Conservation (phyloP, 2,113 vertebrate species). For the Pao palembangensis region DNA sequence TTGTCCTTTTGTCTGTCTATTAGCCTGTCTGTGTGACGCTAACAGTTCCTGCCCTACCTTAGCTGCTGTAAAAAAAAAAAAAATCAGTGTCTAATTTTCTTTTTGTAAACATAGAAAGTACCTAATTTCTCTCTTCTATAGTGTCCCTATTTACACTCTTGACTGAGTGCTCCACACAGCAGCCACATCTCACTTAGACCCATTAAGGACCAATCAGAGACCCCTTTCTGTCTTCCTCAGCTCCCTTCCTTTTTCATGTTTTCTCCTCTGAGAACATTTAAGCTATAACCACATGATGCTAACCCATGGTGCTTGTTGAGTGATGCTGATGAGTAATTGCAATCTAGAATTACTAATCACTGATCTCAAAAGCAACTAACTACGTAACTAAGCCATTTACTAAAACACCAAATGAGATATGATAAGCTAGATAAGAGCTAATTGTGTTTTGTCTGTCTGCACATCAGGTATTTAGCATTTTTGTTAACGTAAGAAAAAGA, state of each 20-base stretch:
- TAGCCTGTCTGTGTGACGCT: conserved; percentile 7
- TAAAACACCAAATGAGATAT: no score
- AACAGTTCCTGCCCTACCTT: background rate
- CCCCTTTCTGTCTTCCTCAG: conserved; percentile 4
- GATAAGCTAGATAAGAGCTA: no score
- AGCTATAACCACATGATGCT: background rate
- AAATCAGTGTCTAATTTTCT: background rate
- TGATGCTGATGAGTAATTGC: no score
- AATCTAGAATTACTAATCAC: background rate
- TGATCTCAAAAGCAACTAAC: no score
- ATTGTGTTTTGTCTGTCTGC: background rate
- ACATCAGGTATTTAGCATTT: background rate
- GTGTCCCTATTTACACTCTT: no score
- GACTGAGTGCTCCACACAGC: conserved; percentile 10
- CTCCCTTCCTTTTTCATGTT: background rate
- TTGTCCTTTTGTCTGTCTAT: conserved; percentile 12
- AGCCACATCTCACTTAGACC: conserved; percentile 18
- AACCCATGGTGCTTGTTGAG: background rate
- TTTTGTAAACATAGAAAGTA: background rate
- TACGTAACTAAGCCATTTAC: no score
- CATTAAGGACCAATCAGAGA: conserved; percentile 20
- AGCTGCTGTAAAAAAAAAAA: background rate
- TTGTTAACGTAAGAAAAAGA: no score
- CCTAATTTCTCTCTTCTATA: no score
- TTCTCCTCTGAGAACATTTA: background rate